phyloP scores from a whole-genome alignment of 2,888 invertebrate species.

The Lycia hirtaria region DNA sequence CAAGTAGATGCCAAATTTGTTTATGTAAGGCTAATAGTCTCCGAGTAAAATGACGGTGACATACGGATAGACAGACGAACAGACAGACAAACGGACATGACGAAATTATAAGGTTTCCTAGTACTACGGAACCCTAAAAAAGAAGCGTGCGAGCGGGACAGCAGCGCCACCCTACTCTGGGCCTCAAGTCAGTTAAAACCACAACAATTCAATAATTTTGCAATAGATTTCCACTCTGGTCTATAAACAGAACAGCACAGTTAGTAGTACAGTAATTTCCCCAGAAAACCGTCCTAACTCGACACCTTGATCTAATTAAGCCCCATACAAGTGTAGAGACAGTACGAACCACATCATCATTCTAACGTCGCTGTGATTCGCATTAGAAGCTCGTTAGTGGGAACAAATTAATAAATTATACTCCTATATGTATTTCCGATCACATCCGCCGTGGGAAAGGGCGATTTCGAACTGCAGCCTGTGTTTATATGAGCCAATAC shows the following conservation, averaged over 20 bases:
- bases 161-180: too few relatives aligned
- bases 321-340: slow-evolving; percentile 45
- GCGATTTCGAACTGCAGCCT: slow-evolving; percentile 26
- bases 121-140: too few relatives aligned
- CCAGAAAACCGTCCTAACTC: slow-evolving; percentile 4
- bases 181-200: too few relatives aligned
- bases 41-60: too few relatives aligned
- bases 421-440: slow-evolving; percentile 61
- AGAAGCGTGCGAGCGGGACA: too few relatives aligned
- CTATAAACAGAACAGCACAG: not conserved
- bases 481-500: slow-evolving; percentile 11
- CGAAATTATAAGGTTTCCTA: too few relatives aligned
- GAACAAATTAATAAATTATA: slow-evolving; percentile 82
- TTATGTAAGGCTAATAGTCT: too few relatives aligned
- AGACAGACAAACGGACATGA: too few relatives aligned
- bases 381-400: slow-evolving; percentile 75
- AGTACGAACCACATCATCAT: slow-evolving; percentile 57
- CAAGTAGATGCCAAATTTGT: too few relatives aligned
- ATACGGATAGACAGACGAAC: too few relatives aligned
- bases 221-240: too few relatives aligned
- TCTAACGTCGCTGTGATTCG: slow-evolving; percentile 56
- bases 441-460: slow-evolving; percentile 75
- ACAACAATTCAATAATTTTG: too few relatives aligned
- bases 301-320: slow-evolving; percentile 36
- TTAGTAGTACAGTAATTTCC: not conserved